phyloP scores from a whole-genome alignment of 2,797 vertebrate genomes.

The Pygocentrus nattereri region DNA sequence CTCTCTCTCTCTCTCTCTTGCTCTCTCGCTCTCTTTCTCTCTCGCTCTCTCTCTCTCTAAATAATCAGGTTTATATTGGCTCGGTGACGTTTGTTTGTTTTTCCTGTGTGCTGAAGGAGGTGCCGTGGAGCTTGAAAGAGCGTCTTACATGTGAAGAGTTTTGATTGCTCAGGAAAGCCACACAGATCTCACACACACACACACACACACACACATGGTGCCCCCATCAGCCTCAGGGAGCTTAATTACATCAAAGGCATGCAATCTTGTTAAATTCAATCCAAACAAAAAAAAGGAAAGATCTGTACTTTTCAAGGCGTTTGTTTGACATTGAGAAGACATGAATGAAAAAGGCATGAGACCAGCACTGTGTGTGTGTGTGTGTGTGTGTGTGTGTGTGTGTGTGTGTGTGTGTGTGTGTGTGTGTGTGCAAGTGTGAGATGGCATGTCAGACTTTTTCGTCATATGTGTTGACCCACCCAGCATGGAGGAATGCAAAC shows the following conservation, averaged over 20 bases:
- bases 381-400: slow-evolving; percentile 12
- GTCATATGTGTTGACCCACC: slow-evolving; percentile 81
- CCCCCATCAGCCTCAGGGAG: slow-evolving; percentile 85
- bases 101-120: slow-evolving; percentile 74
- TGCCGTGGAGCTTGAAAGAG: slow-evolving; percentile 80
- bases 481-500: slow-evolving; percentile 69
- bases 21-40: slow-evolving; percentile 42
- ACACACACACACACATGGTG: slow-evolving; percentile 80
- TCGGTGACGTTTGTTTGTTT: slow-evolving; percentile 47
- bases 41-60: slow-evolving; percentile 62
- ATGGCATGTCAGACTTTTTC: slow-evolving; percentile 78
- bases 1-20: slow-evolving; percentile 45
- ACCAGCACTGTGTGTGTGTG: slow-evolving; percentile 53
- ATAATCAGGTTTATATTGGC: slow-evolving; percentile 18
- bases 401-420: neutral
- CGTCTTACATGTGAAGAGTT: slow-evolving; percentile 77
- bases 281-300: slow-evolving; percentile 79
- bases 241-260: slow-evolving; percentile 92
- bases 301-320: slow-evolving; percentile 84
- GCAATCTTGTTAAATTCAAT: slow-evolving; percentile 87
- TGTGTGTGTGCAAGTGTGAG: neutral
- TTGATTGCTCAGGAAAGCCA: slow-evolving; percentile 74
- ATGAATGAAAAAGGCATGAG: slow-evolving; percentile 62
- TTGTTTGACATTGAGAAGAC: slow-evolving; percentile 87
- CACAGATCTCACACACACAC: slow-evolving; percentile 63